Evolutionary conservation across 1,140 invertebrate species (phyloP).

Genomic region (Coptotermes formosanus): DNA sequence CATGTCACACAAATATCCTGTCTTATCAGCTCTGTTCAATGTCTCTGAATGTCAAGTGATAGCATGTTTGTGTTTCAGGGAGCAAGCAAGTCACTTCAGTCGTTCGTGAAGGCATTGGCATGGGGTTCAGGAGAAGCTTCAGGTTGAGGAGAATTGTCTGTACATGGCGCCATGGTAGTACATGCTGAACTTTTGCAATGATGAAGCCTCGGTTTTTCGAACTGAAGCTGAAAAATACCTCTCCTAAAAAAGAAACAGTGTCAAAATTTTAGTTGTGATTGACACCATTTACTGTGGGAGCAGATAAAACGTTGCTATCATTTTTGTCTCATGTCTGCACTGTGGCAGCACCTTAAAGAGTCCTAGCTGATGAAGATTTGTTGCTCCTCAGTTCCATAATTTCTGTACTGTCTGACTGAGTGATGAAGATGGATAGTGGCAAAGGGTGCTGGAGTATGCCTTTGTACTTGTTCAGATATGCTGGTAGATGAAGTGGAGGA

Average conservation of each 20-base stretch:
- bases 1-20: too few species aligned
- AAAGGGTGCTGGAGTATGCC: too few species aligned
- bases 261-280: too few species aligned
- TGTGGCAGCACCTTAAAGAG: neutral
- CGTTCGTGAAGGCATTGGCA: slow-evolving; percentile 44
- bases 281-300: neutral
- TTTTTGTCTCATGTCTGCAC: neutral
- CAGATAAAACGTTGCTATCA: neutral
- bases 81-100: slow-evolving; percentile 51
- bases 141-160: neutral
- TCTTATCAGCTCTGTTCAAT: too few species aligned
- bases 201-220: neutral
- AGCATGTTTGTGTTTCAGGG: slow-evolving; percentile 44
- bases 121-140: neutral
- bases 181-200: neutral
- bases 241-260: too few species aligned
- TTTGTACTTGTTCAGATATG: too few species aligned
- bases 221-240: too few species aligned
- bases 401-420: too few species aligned
- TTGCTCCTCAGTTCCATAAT: too few species aligned
- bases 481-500: too few species aligned
- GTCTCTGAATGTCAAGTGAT: too few species aligned
- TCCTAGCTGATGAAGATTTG: neutral
- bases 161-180: neutral
- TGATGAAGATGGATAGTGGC: too few species aligned